Base-by-base conservation (phyloP, 2,797 vertebrate species). In the Phrynocephalus vlangalii region DNA sequence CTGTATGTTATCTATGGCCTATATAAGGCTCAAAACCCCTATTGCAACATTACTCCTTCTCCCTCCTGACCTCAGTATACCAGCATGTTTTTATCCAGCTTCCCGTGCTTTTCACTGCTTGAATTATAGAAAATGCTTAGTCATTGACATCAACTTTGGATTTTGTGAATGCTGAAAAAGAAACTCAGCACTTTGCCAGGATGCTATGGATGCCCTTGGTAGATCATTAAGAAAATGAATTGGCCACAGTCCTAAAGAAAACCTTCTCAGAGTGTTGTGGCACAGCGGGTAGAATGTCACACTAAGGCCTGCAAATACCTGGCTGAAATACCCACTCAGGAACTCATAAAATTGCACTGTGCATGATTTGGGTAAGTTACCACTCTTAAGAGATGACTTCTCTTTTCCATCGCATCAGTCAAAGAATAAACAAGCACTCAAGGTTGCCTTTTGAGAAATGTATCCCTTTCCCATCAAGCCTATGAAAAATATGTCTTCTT, bases 51-150 rank as follows among this genome's bases (percentile, higher is more conserved):
- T 87, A 63, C 50, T 66, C 81, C 82, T 84, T 90, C 87, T 90
- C 1, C 24, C 72, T 60, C 24, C n/a, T 33, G 20, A 30, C 38
- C 50, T 20, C 30, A 28, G 80, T 91, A 87, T 72, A 68, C 92
- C 88, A 90, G 79, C 44, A 66, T 63, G 75, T 91, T 90, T 92
- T 90, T 91, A 91, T 80, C 92, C 86, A 91, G 92, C 89, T 93
- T 93, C 90, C 91, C 87, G 90, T 83, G 88, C 44, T 26, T 89
- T 92, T 89, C 91, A 91, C 92, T 92, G 88, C 91, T 92, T 93
- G 92, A 94, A 94, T 94, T 93, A 90, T 89, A 88, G 90, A 92
- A 95, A 95, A 63, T 94, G 95, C 94, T 96, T 95, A 94, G 92
- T 94, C 96, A 96, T 91, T 90, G 92, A 94, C 92, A 94, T 86